Evolutionary conservation across 2,113 vertebrate species (phyloP).

Genomic region (Anhinga anhinga): DNA sequence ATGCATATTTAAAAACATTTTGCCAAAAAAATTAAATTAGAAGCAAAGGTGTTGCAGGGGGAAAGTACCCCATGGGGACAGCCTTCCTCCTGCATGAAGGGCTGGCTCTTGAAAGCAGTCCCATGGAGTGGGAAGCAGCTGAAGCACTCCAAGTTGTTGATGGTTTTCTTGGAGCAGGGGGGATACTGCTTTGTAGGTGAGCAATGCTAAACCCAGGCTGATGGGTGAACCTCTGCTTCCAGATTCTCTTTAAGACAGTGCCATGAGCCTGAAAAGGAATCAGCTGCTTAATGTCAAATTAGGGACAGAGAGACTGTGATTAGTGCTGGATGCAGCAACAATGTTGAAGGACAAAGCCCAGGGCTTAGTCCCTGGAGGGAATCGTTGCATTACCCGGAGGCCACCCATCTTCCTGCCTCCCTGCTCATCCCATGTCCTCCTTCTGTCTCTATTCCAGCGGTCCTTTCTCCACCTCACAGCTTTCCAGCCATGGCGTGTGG

Average conservation of each 20-base stretch:
- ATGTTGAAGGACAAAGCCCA: rapidly evolving
- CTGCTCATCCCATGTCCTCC: not conserved
- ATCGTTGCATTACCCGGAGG: not conserved
- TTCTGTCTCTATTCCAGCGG: not conserved
- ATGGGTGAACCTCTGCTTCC: not conserved
- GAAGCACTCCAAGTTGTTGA: not conserved
- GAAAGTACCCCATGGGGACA: not conserved
- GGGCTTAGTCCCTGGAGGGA: not conserved
- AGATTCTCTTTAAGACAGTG: not conserved
- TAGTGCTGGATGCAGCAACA: not conserved
- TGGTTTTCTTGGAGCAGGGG: not conserved
- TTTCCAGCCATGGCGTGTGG: not conserved
- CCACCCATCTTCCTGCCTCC: not conserved
- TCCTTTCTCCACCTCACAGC: not conserved
- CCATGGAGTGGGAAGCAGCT: not conserved
- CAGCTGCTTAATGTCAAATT: not conserved
- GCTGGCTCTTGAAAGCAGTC: not conserved
- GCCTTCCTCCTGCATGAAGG: not conserved
- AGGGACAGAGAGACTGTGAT: not conserved
- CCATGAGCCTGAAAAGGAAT: not conserved
- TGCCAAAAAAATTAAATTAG: not conserved
- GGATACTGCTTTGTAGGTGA: not conserved
- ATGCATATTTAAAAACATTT: not conserved
- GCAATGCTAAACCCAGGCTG: not conserved
- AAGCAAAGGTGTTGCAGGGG: not conserved